Percentiles rank a stretch among this genome's conserved stretches.
Conservation (phyloP, 2,113 vertebrate genomes). For the Manacus vitellinus region DNA sequence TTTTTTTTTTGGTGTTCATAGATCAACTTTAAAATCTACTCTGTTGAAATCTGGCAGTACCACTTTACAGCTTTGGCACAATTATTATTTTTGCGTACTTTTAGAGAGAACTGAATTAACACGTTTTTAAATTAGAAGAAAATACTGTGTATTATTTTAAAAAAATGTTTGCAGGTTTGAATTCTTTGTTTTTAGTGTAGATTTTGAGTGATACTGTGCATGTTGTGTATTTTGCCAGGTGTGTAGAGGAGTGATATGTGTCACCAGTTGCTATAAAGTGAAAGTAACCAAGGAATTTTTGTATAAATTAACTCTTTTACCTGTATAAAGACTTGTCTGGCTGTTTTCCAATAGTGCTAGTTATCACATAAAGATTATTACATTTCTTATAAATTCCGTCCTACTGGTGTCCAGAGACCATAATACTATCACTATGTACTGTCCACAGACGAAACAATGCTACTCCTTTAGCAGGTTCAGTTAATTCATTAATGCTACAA, state of each 20-base stretch:
- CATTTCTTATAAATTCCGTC: background rate
- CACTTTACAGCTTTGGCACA: constrained; percentile 16
- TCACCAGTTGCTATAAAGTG: background rate
- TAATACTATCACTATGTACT: background rate
- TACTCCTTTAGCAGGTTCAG: background rate
- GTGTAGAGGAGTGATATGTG: background rate
- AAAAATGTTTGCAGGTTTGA: background rate
- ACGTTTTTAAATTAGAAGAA: background rate
- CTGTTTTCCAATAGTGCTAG: background rate
- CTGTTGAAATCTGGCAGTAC: constrained; percentile 9
- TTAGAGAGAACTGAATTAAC: background rate
- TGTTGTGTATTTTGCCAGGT: background rate
- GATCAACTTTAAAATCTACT: constrained; percentile 44
- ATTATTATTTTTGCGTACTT: constrained; percentile 7
- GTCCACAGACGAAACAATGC: background rate
- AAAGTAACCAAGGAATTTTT: background rate
- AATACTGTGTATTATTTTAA: background rate
- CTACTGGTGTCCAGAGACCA: background rate
- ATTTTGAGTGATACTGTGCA: background rate
- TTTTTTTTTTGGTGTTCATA: constrained; percentile 40
- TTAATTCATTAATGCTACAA: background rate
- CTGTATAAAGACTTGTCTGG: background rate
- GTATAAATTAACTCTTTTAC: background rate
- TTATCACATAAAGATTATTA: background rate
- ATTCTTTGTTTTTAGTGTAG: background rate